Percentiles rank a stretch among this genome's conserved stretches.
phyloP scores from a whole-genome alignment of 2,113 vertebrate species.

The Dipodomys spectabilis region DNA sequence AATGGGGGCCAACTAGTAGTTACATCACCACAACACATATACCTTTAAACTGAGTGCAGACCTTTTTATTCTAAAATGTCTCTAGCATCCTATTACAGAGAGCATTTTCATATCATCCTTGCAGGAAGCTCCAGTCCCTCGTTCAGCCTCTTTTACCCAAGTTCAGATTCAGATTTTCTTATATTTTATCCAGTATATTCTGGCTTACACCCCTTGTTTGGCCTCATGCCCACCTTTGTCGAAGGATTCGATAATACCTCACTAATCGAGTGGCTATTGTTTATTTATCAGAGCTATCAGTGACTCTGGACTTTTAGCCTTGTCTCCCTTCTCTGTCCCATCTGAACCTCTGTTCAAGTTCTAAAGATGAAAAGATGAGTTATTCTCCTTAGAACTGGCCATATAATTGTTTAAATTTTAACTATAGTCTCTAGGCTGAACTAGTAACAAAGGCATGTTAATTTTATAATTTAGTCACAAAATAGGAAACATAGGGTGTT shows the following conservation, averaged over 20 bases:
- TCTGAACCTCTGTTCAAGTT: not conserved
- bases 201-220: not conserved
- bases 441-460: not conserved
- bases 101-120: not conserved
- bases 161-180: not conserved
- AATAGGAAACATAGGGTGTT: not conserved
- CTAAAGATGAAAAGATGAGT: not conserved
- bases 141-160: not conserved
- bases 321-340: not conserved
- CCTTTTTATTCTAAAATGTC: not conserved
- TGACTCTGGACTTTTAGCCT: not conserved
- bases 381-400: not conserved
- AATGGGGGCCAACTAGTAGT: not conserved
- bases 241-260: not conserved
- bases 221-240: not conserved
- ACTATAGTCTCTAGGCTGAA: slow-evolving; percentile 11
- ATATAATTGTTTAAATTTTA: slow-evolving; percentile 18
- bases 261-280: not conserved
- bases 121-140: not conserved
- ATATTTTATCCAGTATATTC: not conserved
- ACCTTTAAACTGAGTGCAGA: not conserved
- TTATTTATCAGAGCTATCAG: not conserved
- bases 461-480: not conserved
- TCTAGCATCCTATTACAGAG: not conserved
- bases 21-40: not conserved